phyloP scores from a whole-genome alignment of 2,113 vertebrate genomes.

The Lota lota region DNA sequence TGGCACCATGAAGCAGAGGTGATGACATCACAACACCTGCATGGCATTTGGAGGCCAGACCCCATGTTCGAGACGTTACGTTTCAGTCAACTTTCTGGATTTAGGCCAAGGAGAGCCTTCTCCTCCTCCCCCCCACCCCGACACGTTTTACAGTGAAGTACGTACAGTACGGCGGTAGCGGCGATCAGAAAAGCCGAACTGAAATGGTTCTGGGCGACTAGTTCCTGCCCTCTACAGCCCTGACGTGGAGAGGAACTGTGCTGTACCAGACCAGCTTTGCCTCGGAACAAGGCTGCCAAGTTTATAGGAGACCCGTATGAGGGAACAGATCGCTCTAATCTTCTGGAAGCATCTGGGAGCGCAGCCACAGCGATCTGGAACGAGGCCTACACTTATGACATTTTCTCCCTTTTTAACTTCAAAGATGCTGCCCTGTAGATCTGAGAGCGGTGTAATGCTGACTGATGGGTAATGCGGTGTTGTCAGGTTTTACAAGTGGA shows the following conservation, averaged over 20 bases:
- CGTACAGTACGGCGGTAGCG: no score
- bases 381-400: conserved; percentile 65
- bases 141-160: conserved; percentile 19
- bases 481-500: conserved; percentile 60
- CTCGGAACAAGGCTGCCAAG: conserved; percentile 46
- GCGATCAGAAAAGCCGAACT: no score
- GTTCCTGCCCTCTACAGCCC: conserved; percentile 11
- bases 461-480: conserved; percentile 61
- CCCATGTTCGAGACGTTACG: conserved; percentile 37
- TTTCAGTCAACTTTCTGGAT: conserved; percentile 30
- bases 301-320: conserved; percentile 57
- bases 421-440: conserved; percentile 66
- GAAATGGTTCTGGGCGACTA: conserved; percentile 2
- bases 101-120: conserved; percentile 16
- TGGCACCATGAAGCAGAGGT: conserved; percentile 38
- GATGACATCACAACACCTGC: conserved; percentile 65
- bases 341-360: conserved; percentile 62
- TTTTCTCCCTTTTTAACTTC: conserved; percentile 70
- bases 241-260: conserved; percentile 20
- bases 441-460: conserved; percentile 55
- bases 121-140: conserved; percentile 8
- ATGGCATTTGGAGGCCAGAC: conserved; percentile 51
- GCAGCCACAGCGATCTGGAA: conserved; percentile 62
- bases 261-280: conserved; percentile 6
- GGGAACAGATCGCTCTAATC: conserved; percentile 62